Conservation (phyloP, 2,113 vertebrate genomes). For the Myiopsitta monachus region DNA sequence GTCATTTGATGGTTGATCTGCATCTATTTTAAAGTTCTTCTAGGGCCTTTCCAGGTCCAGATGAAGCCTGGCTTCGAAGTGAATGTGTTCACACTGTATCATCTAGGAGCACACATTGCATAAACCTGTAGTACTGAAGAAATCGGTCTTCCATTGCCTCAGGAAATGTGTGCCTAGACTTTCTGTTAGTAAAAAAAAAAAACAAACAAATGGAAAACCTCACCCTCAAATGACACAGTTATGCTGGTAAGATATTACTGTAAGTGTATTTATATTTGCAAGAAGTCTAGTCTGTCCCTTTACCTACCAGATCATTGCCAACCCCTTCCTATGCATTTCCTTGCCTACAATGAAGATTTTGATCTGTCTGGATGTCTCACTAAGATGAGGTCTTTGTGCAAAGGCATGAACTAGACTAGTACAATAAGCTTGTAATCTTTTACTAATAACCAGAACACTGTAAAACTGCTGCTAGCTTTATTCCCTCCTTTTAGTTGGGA, state of each 20-base stretch:
- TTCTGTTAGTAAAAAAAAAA: background rate
- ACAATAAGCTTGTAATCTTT: background rate
- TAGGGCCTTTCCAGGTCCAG: background rate
- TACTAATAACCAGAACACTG: background rate
- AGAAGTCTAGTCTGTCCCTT: background rate
- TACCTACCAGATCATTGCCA: background rate
- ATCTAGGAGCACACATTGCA: background rate
- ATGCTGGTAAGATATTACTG: background rate
- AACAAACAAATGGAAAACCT: background rate
- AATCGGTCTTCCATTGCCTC: background rate
- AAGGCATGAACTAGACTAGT: background rate
- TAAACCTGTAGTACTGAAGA: background rate
- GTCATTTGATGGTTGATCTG: background rate
- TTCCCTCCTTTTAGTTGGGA: conserved; percentile 36
- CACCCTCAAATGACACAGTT: background rate
- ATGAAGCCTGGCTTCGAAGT: background rate
- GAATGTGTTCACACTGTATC: rapidly evolving
- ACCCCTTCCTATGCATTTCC: background rate
- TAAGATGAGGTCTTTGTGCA: background rate
- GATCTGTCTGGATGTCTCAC: background rate
- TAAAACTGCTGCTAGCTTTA: background rate
- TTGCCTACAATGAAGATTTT: background rate
- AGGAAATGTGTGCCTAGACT: background rate
- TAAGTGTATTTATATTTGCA: background rate
- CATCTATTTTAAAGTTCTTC: background rate